phyloP scores from a whole-genome alignment of 2,113 vertebrate species.

The Donacobius atricapilla region DNA sequence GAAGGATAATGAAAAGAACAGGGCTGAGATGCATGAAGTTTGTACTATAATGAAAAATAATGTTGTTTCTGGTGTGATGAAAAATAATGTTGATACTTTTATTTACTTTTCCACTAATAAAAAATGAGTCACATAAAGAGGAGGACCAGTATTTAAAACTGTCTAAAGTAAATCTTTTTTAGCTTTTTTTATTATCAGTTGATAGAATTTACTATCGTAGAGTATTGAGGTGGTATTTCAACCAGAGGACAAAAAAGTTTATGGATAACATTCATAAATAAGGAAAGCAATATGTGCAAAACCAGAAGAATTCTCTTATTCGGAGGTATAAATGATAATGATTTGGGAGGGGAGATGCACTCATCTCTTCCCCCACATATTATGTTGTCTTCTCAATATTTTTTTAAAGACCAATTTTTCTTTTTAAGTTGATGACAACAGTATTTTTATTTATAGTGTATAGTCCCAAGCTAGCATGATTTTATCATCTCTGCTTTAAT shows the following conservation, averaged over 20 bases:
- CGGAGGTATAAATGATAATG: not conserved
- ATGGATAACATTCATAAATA: not conserved
- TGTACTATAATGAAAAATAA: not conserved
- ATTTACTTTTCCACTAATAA: slow-evolving; percentile 12
- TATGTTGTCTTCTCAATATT: not conserved
- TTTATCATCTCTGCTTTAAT: slow-evolving; percentile 11
- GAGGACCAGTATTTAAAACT: not conserved
- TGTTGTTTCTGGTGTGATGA: not conserved
- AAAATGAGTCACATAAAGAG: not conserved
- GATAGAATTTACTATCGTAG: not conserved
- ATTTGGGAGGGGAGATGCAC: not conserved
- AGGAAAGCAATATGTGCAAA: not conserved
- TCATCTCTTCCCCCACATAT: not conserved
- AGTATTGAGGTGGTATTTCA: not conserved
- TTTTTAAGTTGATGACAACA: not conserved
- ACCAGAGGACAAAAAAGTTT: not conserved
- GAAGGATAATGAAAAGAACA: slow-evolving; percentile 16
- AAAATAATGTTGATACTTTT: not conserved
- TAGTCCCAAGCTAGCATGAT: not conserved
- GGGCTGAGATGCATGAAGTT: not conserved
- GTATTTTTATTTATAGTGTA: not conserved
- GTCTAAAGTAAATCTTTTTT: not conserved
- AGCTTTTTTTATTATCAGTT: not conserved
- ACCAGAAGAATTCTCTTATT: not conserved
- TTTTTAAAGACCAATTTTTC: not conserved